Conservation (phyloP, 2,113 vertebrate species). For the Oenanthe melanoleuca region DNA sequence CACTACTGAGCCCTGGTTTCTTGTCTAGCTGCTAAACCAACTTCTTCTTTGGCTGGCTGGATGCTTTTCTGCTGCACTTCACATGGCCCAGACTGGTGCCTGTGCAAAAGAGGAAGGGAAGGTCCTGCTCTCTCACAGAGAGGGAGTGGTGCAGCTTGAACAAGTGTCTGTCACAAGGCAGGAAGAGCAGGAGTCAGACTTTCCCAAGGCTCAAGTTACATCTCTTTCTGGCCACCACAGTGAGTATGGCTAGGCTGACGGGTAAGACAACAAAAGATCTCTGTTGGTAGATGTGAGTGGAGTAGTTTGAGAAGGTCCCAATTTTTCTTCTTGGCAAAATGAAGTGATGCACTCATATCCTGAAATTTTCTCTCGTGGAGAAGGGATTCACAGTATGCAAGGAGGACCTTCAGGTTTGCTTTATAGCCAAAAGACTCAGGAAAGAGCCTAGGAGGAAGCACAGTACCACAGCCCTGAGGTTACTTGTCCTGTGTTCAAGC, state of each 20-base stretch:
- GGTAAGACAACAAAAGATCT: conserved; percentile 3
- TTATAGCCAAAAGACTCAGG: not conserved
- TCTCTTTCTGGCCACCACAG: rapidly evolving
- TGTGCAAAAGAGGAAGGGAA: conserved; percentile 17
- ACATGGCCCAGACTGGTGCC: not conserved
- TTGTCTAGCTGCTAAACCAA: not conserved
- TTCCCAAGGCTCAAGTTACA: not conserved
- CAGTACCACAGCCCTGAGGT: not conserved
- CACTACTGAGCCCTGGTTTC: not conserved
- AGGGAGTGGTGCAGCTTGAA: not conserved
- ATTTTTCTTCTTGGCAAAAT: not conserved
- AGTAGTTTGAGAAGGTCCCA: conserved; percentile 13
- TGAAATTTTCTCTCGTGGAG: not conserved
- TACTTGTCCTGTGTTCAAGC: not conserved
- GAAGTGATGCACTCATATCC: not conserved
- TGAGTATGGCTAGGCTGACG: not conserved
- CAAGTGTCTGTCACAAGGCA: conserved; percentile 43
- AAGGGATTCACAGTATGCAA: not conserved
- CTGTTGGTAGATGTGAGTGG: not conserved
- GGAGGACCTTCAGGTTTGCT: not conserved
- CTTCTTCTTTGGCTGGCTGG: conserved; percentile 22
- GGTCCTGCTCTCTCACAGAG: not conserved
- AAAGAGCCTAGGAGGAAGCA: not conserved
- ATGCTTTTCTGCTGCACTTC: not conserved
- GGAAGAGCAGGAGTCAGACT: conserved; percentile 28